Percentiles rank a stretch among this genome's conserved stretches.
phyloP scores from a whole-genome alignment of 2,113 vertebrate genomes.

The Zapus hudsonius region DNA sequence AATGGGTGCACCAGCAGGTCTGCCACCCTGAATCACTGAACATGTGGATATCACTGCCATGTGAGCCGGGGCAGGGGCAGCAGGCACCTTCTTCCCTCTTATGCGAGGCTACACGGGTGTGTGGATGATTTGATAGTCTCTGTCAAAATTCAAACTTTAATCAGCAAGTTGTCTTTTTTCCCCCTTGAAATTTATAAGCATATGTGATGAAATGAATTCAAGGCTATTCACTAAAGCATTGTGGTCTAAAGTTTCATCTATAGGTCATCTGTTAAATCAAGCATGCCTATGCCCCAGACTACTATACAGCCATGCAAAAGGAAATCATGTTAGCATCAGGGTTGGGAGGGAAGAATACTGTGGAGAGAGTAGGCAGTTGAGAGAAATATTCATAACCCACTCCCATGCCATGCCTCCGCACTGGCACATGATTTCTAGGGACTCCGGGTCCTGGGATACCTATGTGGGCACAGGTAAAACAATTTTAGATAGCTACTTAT shows the following conservation, averaged over 20 bases:
- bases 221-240: neutral
- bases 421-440: neutral
- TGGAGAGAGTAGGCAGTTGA: too few species aligned
- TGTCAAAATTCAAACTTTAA: constrained; percentile 38
- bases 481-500: neutral
- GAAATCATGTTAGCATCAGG: neutral
- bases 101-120: neutral
- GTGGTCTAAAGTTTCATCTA: neutral
- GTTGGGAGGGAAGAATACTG: neutral
- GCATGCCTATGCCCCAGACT: neutral
- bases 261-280: neutral
- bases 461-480: neutral
- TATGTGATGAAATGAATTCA: constrained; percentile 10
- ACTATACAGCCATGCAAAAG: neutral
- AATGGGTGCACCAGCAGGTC: neutral
- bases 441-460: neutral
- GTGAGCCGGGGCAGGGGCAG: neutral
- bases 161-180: neutral
- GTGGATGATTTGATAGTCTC: neutral
- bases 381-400: rapidly evolving
- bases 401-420: neutral
- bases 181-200: neutral
- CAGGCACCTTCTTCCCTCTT: neutral
- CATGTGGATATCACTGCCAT: neutral
- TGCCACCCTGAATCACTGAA: neutral